Percentiles rank a stretch among this genome's conserved stretches.
These are phyloP conservation scores for Eulemur rufifrons DNA, from an alignment of 2,113 vertebrate species.

Conservation along the genomic window DNA sequence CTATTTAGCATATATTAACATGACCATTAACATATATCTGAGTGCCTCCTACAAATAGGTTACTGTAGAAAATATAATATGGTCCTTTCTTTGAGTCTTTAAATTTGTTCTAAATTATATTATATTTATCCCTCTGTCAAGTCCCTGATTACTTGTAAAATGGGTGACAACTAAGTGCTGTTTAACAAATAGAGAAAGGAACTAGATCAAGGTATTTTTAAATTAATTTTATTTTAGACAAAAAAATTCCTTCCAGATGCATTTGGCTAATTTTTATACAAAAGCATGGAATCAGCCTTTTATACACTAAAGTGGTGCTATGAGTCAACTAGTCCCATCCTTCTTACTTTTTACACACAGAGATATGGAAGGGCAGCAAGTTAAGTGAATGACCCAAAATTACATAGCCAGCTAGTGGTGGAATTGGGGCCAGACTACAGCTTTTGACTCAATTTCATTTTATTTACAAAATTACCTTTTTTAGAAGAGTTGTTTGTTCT, in stretches of 20 bases:
- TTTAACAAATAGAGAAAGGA: slow-evolving; percentile 15
- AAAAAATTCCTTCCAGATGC: not conserved
- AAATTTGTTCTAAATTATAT: slow-evolving; percentile 17
- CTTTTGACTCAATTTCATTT: slow-evolving; percentile 16
- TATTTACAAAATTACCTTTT: slow-evolving; percentile 90
- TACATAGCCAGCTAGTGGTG: not conserved
- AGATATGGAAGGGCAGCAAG: not conserved
- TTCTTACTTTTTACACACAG: not conserved
- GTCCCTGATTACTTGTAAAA: not conserved
- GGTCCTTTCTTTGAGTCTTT: not conserved
- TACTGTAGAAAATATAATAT: not conserved
- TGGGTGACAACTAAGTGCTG: not conserved
- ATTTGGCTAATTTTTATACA: not conserved
- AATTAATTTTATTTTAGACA: slow-evolving; percentile 34
- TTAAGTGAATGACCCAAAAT: not conserved
- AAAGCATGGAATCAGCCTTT: not conserved
- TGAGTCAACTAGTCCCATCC: not conserved
- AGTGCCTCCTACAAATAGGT: not conserved
- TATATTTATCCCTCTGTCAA: slow-evolving; percentile 20
- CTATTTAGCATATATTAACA: slow-evolving; percentile 16
- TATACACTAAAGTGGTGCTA: not conserved
- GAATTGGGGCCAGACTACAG: not conserved
- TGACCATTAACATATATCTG: not conserved
- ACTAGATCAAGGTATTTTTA: not conserved
- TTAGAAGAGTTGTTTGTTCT: slow-evolving; percentile 86